Evolutionary conservation across 2,113 vertebrate genomes (phyloP).

Genomic region (Carlito syrichta): DNA sequence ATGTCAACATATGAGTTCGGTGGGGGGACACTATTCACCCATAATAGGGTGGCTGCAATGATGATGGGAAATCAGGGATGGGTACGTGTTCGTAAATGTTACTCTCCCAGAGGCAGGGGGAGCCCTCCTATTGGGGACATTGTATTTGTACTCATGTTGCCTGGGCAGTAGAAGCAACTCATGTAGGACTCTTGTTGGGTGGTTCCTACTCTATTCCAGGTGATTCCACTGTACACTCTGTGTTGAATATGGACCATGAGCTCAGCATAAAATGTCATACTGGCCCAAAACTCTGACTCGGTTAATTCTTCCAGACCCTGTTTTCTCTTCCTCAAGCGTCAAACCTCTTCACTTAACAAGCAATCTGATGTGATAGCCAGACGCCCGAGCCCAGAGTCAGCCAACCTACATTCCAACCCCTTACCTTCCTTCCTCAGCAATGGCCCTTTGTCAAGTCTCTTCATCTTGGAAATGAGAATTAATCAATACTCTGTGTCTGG

Average conservation of each 20-base stretch:
- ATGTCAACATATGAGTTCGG: neutral
- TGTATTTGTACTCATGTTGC: neutral
- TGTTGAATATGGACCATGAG: fast-evolving
- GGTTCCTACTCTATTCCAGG: neutral
- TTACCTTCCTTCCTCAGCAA: neutral
- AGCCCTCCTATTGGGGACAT: neutral
- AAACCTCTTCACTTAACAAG: too few species aligned
- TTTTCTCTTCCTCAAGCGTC: neutral
- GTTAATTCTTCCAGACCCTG: neutral
- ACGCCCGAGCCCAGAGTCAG: neutral
- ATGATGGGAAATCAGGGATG: fast-evolving
- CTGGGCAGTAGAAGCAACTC: neutral
- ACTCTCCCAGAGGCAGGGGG: neutral
- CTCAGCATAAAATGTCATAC: neutral
- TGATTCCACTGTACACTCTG: neutral
- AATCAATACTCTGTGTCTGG: neutral
- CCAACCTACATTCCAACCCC: fast-evolving
- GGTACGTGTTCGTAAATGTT: fast-evolving
- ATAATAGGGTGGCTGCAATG: neutral
- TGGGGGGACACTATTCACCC: neutral
- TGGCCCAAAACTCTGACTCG: neutral
- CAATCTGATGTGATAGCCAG: neutral
- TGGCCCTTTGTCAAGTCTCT: neutral
- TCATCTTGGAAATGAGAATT: neutral
- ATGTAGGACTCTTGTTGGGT: neutral